These are phyloP conservation scores for Oncorhynchus tshawytscha DNA, from an alignment of 2,113 vertebrate species.

Conservation along the genomic window DNA sequence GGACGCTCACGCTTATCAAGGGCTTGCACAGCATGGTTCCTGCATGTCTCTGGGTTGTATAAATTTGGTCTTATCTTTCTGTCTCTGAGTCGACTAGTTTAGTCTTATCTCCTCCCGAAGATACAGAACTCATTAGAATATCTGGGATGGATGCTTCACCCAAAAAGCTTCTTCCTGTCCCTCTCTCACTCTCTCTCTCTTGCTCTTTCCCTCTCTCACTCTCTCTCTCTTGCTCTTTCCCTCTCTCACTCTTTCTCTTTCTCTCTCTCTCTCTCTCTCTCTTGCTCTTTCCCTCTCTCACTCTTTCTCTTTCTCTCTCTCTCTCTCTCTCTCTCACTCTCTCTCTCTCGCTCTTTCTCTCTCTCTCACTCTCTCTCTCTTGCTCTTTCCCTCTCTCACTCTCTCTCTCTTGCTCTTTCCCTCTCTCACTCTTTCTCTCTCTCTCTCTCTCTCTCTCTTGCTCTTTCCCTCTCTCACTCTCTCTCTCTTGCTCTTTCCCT, in stretches of 20 bases:
- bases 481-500: neutral
- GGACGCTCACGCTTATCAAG: neutral
- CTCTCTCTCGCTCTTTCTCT: too few relatives aligned
- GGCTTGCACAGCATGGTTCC: too few relatives aligned
- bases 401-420: too few relatives aligned
- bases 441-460: too few relatives aligned
- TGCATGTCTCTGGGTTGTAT: too few relatives aligned
- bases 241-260: neutral
- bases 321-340: too few relatives aligned
- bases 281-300: too few relatives aligned
- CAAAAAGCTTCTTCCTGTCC: neutral
- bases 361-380: too few relatives aligned
- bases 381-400: too few relatives aligned
- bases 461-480: neutral
- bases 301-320: too few relatives aligned
- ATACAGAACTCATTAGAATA: constrained; percentile 17
- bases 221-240: neutral
- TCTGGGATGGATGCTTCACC: constrained; percentile 18
- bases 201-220: neutral
- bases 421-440: too few relatives aligned
- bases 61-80: neutral
- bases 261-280: neutral
- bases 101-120: constrained; percentile 8
- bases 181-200: neutral
- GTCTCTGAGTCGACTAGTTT: constrained; percentile 1